Base-by-base conservation (phyloP, 1,140 invertebrate genomes). In the Marisa cornuarietis region DNA sequence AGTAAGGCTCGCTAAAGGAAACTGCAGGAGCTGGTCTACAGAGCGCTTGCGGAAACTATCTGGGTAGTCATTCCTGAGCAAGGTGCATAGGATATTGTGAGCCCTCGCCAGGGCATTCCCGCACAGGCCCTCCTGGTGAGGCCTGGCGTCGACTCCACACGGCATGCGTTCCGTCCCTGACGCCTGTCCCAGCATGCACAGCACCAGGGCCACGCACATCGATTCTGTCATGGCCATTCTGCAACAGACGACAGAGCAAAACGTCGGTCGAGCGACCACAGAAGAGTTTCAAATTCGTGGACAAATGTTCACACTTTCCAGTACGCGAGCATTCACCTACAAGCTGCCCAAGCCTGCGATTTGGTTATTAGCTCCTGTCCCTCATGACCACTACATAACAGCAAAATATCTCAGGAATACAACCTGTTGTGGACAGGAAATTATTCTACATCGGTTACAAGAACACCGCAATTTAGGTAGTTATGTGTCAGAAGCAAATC, bases 111-210 rank as follows among this genome's bases (percentile, higher is more conserved):
- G 71, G 9, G 0, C 1, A n/a, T 52, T 5, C 0, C 71, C 71
- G 20, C 71, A 72, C 49, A 72, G 4, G 49, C 71, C 71, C 51
- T 54, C 52, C 22, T 20, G 42, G 71, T 72, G 71, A 22, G 71
- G 71, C 1, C 71, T 11, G 71, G 71, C 51, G 20, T 72, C 71
- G 31, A 72, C 51, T 18, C 71, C 71, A 54, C 71, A 72, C 49
- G 54, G 51, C 22, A n/a, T 54, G 31, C 54, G 54, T 11, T 11
- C 11, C 4, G 16, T 20, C n/a, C 71, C 42, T 7, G 71, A 4
- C 11, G 49, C 42, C 71, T 20, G 42, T 49, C 20, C 49, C 71
- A 72, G 51, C 71, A 72, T n/a, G 51, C 71, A 72, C 71, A 72
- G 69, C n/a, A 71, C 49, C 71, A 72, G 18, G 18, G 51, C 71